A percentile compares a stretch with the other conserved stretches of the same genome.
These are phyloP conservation scores for Drosophila longiperda DNA, from an alignment of 2,888 invertebrate species.

Conservation along the genomic window DNA sequence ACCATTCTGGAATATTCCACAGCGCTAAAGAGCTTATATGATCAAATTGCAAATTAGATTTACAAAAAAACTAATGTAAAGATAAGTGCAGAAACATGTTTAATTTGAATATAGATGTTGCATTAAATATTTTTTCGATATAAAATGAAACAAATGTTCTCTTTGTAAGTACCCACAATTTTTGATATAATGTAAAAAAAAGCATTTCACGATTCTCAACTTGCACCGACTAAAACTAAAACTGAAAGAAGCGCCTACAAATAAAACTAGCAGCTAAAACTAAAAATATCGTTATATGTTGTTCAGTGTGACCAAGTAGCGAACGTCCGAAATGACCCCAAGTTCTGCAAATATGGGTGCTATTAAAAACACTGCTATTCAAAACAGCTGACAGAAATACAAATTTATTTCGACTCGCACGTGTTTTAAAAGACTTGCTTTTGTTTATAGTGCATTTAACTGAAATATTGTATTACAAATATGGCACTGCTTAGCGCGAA, in stretches of 20 bases:
- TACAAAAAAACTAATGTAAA: not conserved
- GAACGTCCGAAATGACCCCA: not conserved
- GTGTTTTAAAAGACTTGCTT: constrained; percentile 20
- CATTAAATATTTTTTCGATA: not conserved
- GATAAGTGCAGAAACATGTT: not conserved
- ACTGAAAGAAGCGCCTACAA: not conserved
- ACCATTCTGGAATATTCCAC: constrained; percentile 31
- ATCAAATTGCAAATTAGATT: constrained; percentile 28
- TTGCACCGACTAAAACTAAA: not conserved
- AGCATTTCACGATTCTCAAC: not conserved
- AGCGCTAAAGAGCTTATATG: constrained; percentile 49
- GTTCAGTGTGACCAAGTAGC: not conserved
- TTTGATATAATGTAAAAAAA: too few relatives aligned
- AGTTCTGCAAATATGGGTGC: not conserved
- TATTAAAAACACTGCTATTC: constrained; percentile 4
- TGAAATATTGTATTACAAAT: not conserved
- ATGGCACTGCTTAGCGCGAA: constrained; percentile 58
- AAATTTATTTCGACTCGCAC: constrained; percentile 26
- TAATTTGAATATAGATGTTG: not conserved
- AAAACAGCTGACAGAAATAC: constrained; percentile 26
- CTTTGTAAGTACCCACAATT: too few relatives aligned
- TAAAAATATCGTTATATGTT: not conserved
- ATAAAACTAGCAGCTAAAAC: not conserved
- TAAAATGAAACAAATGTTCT: not conserved
- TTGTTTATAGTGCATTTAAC: constrained; percentile 30